A percentile compares a stretch with the other conserved stretches of the same genome.
Evolutionary conservation across 1,140 invertebrate genomes (phyloP).

Genomic region (Panulirus ornatus): DNA sequence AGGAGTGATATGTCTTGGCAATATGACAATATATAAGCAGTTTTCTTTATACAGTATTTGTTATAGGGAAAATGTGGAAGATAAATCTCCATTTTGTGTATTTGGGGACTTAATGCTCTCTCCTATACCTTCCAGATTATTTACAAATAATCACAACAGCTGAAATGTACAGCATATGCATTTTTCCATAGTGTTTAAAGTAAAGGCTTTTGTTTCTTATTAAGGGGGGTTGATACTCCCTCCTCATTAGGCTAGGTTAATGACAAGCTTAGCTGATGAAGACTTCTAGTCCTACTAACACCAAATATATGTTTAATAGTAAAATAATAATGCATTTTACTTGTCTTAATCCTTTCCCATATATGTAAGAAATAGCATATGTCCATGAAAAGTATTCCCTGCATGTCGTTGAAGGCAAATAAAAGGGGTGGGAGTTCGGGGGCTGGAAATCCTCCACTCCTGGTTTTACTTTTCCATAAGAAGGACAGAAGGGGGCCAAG

Average conservation of each 20-base stretch:
- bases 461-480: too few species aligned
- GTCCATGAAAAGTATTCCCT: too few species aligned
- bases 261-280: slow-evolving; percentile 74
- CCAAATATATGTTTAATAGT: slow-evolving; percentile 75
- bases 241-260: slow-evolving; percentile 62
- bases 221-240: not conserved
- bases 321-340: slow-evolving; percentile 40
- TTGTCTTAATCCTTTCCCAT: too few species aligned
- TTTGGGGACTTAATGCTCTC: slow-evolving; percentile 26
- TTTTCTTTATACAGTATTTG: slow-evolving; percentile 22
- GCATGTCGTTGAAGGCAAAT: too few species aligned
- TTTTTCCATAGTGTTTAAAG: slow-evolving; percentile 8
- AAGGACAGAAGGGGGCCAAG: too few species aligned
- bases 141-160: slow-evolving; percentile 31
- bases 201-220: slow-evolving; percentile 19
- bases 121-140: slow-evolving; percentile 42
- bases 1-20: not conserved
- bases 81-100: slow-evolving; percentile 15
- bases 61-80: slow-evolving; percentile 2
- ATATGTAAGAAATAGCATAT: too few species aligned
- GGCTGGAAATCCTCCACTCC: too few species aligned
- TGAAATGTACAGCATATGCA: slow-evolving; percentile 47
- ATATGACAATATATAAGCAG: slow-evolving; percentile 26
- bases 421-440: too few species aligned
- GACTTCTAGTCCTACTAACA: slow-evolving; percentile 76